Conservation (phyloP, 2,888 invertebrate genomes). For the Epinotia bilunana region DNA sequence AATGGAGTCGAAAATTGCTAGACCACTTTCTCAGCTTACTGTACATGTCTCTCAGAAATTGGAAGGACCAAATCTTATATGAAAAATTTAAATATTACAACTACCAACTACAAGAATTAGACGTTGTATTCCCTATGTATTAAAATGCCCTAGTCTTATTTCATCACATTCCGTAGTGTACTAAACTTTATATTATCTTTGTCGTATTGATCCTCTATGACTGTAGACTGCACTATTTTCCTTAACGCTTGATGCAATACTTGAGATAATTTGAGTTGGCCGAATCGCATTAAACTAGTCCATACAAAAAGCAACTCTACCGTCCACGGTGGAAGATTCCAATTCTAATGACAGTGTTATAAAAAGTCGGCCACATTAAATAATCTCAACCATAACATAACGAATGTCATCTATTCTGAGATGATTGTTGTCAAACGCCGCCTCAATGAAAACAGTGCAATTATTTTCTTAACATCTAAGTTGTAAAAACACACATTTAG, state of each 20-base stretch:
- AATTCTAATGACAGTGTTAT: too few relatives aligned
- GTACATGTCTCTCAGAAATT: background rate
- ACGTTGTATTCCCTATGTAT: background rate
- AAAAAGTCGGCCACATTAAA: too few relatives aligned
- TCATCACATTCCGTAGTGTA: constrained; percentile 1
- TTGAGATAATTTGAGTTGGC: too few relatives aligned
- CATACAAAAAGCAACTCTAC: too few relatives aligned
- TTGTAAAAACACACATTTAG: constrained; percentile 1
- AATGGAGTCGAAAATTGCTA: too few relatives aligned
- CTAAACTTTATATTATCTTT: background rate
- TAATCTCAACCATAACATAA: too few relatives aligned
- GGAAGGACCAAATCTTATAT: background rate
- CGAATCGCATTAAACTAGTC: too few relatives aligned
- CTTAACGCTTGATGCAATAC: background rate
- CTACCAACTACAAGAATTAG: background rate
- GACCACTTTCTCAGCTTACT: too few relatives aligned
- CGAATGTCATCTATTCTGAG: background rate
- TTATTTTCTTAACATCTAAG: background rate
- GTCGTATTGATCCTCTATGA: constrained; percentile 1
- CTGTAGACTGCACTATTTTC: background rate
- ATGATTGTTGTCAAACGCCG: background rate
- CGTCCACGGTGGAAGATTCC: too few relatives aligned
- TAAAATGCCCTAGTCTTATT: constrained; percentile 1
- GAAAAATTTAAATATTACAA: background rate
- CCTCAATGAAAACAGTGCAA: background rate